Conservation (phyloP, 2,797 vertebrate species). For the Syngnathus rostellatus region DNA sequence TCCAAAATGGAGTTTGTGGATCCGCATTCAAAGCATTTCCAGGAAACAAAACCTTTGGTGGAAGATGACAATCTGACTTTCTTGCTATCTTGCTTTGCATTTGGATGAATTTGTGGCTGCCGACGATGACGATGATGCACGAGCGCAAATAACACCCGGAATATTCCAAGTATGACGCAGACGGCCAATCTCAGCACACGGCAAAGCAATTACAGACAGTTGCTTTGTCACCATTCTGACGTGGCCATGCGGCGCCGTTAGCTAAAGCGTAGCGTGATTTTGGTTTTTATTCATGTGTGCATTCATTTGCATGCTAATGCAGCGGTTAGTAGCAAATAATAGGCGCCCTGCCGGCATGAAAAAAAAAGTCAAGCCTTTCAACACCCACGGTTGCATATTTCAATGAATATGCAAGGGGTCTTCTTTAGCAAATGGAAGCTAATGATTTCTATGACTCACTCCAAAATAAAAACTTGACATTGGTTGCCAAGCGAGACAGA, state of each 20-base stretch:
- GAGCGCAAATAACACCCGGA: not conserved
- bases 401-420: not conserved
- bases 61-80: slow-evolving; percentile 37
- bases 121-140: not conserved
- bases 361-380: not conserved
- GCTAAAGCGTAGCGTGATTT: not conserved
- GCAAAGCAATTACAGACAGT: not conserved
- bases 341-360: slow-evolving; percentile 1
- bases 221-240: not conserved
- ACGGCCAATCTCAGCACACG: not conserved
- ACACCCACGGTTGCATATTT: not conserved
- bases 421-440: not conserved
- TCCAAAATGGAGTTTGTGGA: no score
- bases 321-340: not conserved
- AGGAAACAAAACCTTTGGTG: no score
- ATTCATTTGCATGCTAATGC: slow-evolving; percentile 5
- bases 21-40: no score
- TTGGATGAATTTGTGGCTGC: slow-evolving; percentile 26
- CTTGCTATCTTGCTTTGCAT: slow-evolving; percentile 54
- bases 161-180: not conserved
- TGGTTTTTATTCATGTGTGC: not conserved
- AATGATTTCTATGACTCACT: not conserved
- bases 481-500: not conserved
- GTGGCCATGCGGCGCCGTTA: not conserved
- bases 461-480: not conserved